Percentiles rank a stretch among this genome's conserved stretches.
Evolutionary conservation across 2,113 vertebrate genomes (phyloP).

Genomic region (Ptilonorhynchus violaceus): DNA sequence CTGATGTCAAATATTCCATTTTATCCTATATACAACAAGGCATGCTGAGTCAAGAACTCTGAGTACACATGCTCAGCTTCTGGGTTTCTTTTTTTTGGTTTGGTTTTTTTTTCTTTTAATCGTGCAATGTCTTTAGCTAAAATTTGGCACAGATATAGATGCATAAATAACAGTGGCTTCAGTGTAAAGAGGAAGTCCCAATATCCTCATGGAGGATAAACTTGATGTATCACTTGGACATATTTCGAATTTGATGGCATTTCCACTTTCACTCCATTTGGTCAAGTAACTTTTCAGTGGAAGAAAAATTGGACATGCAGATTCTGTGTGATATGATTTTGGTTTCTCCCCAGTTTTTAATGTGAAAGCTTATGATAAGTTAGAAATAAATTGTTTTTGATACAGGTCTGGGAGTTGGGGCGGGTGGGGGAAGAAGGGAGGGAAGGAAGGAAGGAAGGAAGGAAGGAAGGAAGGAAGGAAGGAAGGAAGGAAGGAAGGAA

Average conservation of each 20-base stretch:
- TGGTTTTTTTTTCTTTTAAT: not conserved
- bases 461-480: not conserved
- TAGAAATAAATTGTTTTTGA: not conserved
- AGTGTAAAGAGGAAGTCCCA: conserved; percentile 7
- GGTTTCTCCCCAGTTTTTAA: conserved; percentile 4
- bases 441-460: not conserved
- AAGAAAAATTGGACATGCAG: conserved; percentile 18
- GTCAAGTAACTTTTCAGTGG: conserved; percentile 45
- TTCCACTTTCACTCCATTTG: conserved; percentile 42
- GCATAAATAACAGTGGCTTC: conserved; percentile 23
- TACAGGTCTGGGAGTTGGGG: not conserved
- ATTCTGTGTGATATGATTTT: conserved; percentile 43
- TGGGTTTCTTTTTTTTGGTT: not conserved
- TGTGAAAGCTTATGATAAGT: conserved; percentile 14
- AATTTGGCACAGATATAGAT: conserved; percentile 31
- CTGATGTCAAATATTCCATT: not conserved
- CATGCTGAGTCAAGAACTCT: conserved; percentile 6
- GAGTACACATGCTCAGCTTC: not conserved
- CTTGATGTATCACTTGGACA: conserved; percentile 35
- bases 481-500: not conserved
- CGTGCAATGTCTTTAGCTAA: not conserved
- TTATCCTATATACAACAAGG: not conserved
- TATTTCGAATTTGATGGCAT: not conserved
- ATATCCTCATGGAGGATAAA: conserved; percentile 1
- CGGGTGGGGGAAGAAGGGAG: too few species aligned